Base-by-base conservation (phyloP, 1,140 invertebrate species). In the Drosophila bocqueti region DNA sequence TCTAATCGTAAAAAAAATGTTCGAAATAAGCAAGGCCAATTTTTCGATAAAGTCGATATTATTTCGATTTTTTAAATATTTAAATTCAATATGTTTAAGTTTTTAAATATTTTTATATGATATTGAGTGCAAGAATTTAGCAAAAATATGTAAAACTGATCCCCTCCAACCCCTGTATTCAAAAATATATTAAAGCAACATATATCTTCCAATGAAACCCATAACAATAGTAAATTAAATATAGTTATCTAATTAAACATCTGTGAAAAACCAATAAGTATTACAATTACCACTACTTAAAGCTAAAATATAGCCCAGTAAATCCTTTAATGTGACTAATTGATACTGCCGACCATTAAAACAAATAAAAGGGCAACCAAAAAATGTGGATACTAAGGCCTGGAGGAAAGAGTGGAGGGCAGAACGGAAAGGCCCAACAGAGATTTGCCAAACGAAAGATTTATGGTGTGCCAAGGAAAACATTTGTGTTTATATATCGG, bases 381-480 rank as follows among this genome's bases (percentile, higher is more conserved):
- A 46, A 74, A 54, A 10, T 16, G 7, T 34, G 6, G 11, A 54
- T 9, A 8, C 31, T 18, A 13, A 8, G 40, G 16, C 5, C 29
- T 3, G 45, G 26, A 15, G 26, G 38, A 10, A 18, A 3, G 34
- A 36, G 46, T 42, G 64, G 36, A 40, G 38, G 38, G 29, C 13
- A 16, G 31, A 49, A 29, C 38, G 45, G 45, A 73, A 73, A 38
- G 11, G 54, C 46, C 64, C 50, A 21, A 52, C 54, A 75, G 65
- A 86, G 81, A 81, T 86, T 87, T 80, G 66, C 54, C 68, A 84
- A 84, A 83, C 36, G 31, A 34, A 84, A 90, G 84, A 89, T 89
- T 89, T 89, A 89, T 89, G 77, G 66, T 81, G 85, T 87, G 84
- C 81, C 78, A 84, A 43, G 46, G 58, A 84, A 84, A 74, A 84